These are phyloP conservation scores for Vanessa cardui DNA, from an alignment of 2,888 invertebrate genomes.

Conservation along the genomic window DNA sequence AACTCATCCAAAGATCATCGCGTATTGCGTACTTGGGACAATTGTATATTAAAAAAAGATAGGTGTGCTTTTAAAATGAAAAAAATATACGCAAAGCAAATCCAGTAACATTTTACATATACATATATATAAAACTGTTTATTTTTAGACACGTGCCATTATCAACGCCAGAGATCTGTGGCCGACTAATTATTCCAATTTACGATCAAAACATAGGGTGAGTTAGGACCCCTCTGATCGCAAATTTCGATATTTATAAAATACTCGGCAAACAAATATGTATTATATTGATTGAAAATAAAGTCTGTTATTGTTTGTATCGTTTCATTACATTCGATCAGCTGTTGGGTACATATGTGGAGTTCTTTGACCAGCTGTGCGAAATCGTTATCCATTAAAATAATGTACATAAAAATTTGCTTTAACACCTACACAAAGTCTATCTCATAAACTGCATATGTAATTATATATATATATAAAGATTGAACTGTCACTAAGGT, in stretches of 20 bases:
- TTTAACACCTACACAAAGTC: too few species aligned
- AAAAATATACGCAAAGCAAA: too few species aligned
- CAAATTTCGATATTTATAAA: slow-evolving; percentile 22
- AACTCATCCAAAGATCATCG: too few species aligned
- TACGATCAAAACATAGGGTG: slow-evolving; percentile 24
- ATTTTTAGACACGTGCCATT: slow-evolving; percentile 25
- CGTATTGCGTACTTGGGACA: too few species aligned
- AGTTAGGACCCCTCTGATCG: slow-evolving; percentile 25
- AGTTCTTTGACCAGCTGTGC: slow-evolving; percentile 10
- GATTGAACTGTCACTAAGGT: too few species aligned
- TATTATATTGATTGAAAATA: slow-evolving; percentile 7
- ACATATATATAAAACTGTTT: slow-evolving; percentile 2
- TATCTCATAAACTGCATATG: too few species aligned
- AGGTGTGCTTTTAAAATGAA: too few species aligned
- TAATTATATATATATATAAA: too few species aligned
- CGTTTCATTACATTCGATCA: background rate
- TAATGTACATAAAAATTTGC: background rate
- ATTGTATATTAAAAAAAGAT: too few species aligned
- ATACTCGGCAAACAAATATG: slow-evolving; percentile 10
- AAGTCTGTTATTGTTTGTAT: slow-evolving; percentile 12
- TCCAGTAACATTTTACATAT: too few species aligned
- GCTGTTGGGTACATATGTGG: slow-evolving; percentile 1
- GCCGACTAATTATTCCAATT: slow-evolving; percentile 32
- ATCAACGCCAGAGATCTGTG: slow-evolving; percentile 15
- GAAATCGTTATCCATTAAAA: background rate